Evolutionary conservation across 2,888 invertebrate species (phyloP).

Genomic region (Dryomyza anilis): DNA sequence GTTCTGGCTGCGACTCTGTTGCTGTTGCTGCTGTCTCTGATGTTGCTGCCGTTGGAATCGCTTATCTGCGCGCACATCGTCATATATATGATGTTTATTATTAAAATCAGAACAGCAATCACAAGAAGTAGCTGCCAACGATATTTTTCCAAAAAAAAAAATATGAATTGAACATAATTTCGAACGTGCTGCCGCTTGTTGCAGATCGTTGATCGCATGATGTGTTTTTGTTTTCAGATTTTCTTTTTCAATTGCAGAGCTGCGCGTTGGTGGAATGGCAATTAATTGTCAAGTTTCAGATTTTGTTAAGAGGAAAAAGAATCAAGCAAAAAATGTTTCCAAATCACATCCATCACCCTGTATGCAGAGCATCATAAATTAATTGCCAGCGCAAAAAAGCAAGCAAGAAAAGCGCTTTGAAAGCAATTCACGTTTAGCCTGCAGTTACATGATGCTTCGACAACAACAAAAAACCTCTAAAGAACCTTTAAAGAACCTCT

Average conservation of each 20-base stretch:
- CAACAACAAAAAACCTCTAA: background rate
- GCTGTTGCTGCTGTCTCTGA: conserved; percentile 33
- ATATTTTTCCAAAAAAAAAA: background rate
- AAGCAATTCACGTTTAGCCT: conserved; percentile 27
- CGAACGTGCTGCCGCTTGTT: background rate
- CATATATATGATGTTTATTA: conserved; percentile 18
- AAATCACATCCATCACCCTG: too few relatives aligned
- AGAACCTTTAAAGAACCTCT: conserved; percentile 8
- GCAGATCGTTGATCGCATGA: background rate
- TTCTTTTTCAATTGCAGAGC: too few relatives aligned
- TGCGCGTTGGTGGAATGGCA: too few relatives aligned
- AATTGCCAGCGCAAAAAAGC: background rate
- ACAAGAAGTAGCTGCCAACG: background rate
- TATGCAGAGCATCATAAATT: conserved; percentile 1
- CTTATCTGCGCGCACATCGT: conserved; percentile 8
- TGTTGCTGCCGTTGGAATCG: conserved; percentile 1
- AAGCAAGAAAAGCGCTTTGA: conserved; percentile 2
- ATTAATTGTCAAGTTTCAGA: too few relatives aligned
- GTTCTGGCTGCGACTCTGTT: too few relatives aligned
- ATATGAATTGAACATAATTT: background rate
- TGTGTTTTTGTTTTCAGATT: background rate
- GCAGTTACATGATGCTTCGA: conserved; percentile 12
- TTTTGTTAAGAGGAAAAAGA: too few relatives aligned
- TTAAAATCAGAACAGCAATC: conserved; percentile 1
- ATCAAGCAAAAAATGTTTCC: too few relatives aligned